phyloP scores from a whole-genome alignment of 2,888 invertebrate species.

The Nipponacmea schrenckii region DNA sequence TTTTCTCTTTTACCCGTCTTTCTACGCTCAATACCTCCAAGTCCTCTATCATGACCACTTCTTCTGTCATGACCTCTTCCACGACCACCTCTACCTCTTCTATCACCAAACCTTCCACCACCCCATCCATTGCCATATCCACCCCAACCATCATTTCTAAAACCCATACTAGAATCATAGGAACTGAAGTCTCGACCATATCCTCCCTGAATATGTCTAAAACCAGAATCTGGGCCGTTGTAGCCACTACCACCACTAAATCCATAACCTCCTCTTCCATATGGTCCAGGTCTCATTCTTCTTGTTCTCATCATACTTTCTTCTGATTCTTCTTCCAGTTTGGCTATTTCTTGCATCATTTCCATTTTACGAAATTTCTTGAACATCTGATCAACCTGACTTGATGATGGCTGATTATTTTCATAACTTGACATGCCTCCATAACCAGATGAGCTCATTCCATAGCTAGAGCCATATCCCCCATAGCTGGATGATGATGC shows the following conservation, averaged over 20 bases:
- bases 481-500: neutral
- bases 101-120: too few species aligned
- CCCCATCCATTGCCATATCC: too few species aligned
- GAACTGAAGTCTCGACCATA: neutral
- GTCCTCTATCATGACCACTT: neutral
- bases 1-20: too few species aligned
- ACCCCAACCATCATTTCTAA: too few species aligned
- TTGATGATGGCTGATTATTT: neutral
- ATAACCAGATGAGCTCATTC: neutral
- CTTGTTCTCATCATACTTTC: neutral
- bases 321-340: neutral
- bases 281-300: neutral
- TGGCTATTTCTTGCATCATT: neutral
- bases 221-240: neutral
- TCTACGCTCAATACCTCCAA: too few species aligned
- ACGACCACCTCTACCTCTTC: neutral
- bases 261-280: neutral
- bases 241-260: neutral
- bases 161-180: too few species aligned
- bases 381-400: neutral
- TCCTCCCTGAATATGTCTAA: neutral
- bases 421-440: neutral
- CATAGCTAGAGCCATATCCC: neutral
- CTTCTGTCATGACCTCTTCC: neutral
- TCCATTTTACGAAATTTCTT: slow-evolving; percentile 5